Evolutionary conservation across 2,797 vertebrate genomes (phyloP).

Genomic region (Pseudomugil gertrudae): DNA sequence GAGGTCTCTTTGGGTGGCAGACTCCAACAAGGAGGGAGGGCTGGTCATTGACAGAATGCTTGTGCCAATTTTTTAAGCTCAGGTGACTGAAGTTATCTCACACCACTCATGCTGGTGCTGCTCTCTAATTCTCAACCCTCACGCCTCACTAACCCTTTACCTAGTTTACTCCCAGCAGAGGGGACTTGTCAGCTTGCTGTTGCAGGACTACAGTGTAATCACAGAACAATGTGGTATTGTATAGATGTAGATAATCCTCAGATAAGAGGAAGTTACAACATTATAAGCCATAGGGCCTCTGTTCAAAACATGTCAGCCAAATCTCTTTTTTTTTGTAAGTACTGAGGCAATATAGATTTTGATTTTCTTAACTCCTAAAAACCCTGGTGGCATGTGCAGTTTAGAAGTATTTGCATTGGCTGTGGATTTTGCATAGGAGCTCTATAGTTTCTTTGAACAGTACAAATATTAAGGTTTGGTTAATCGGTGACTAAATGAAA

Average conservation of each 20-base stretch:
- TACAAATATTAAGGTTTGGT: neutral
- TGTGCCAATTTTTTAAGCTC: slow-evolving; percentile 51
- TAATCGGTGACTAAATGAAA: neutral
- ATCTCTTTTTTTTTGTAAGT: neutral
- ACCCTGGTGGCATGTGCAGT: neutral
- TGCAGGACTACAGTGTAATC: slow-evolving; percentile 44
- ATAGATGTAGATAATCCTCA: slow-evolving; percentile 7
- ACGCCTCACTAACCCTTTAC: neutral
- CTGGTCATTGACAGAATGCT: slow-evolving; percentile 66
- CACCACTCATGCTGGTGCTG: slow-evolving; percentile 2
- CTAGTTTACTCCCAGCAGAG: slow-evolving; percentile 49
- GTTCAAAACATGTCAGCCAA: neutral
- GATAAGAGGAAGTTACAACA: slow-evolving; percentile 20
- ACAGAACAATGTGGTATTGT: slow-evolving; percentile 32
- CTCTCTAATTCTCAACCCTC: neutral
- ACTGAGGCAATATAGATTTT: neutral
- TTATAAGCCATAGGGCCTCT: slow-evolving; percentile 8
- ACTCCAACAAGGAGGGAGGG: slow-evolving; percentile 62
- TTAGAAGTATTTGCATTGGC: no score
- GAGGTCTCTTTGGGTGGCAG: slow-evolving; percentile 84
- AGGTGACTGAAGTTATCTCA: slow-evolving; percentile 50
- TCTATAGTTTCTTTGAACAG: neutral
- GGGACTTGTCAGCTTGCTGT: slow-evolving; percentile 63
- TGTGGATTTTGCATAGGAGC: neutral
- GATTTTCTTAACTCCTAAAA: neutral